These are phyloP conservation scores for Cheirogaleus major DNA, from an alignment of 2,797 vertebrate species.

Conservation along the genomic window DNA sequence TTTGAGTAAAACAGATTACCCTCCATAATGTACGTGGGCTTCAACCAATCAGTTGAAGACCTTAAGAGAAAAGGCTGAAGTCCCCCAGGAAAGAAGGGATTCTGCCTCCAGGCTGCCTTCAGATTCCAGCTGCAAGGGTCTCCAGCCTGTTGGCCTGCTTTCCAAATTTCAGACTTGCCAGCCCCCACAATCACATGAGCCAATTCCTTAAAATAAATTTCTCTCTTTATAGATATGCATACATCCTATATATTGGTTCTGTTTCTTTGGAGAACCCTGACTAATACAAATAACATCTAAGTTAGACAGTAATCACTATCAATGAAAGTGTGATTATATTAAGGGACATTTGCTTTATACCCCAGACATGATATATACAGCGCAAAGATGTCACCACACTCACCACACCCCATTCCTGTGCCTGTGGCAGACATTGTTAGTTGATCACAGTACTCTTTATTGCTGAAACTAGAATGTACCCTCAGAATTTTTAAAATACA, in stretches of 20 bases:
- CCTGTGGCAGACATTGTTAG: background rate
- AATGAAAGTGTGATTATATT: background rate
- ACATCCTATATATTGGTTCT: background rate
- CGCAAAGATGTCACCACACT: too few relatives aligned
- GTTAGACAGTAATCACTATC: background rate
- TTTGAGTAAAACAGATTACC: background rate
- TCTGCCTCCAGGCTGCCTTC: background rate
- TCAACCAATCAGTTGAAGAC: background rate
- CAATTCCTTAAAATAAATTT: background rate
- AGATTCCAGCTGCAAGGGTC: background rate
- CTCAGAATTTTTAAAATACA: background rate
- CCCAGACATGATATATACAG: background rate
- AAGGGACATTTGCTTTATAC: background rate
- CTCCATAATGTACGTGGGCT: background rate
- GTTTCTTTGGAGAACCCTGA: background rate
- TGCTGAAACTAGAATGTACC: background rate
- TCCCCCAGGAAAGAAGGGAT: background rate
- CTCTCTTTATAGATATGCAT: background rate
- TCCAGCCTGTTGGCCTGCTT: background rate
- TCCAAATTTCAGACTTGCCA: background rate
- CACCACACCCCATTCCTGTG: background rate
- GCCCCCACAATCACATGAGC: background rate
- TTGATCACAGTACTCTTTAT: background rate
- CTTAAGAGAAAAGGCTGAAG: background rate
- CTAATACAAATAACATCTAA: background rate